Base-by-base conservation (phyloP, 92 coral and sea anemone genomes). In the Parazoanthus atlanticus region DNA sequence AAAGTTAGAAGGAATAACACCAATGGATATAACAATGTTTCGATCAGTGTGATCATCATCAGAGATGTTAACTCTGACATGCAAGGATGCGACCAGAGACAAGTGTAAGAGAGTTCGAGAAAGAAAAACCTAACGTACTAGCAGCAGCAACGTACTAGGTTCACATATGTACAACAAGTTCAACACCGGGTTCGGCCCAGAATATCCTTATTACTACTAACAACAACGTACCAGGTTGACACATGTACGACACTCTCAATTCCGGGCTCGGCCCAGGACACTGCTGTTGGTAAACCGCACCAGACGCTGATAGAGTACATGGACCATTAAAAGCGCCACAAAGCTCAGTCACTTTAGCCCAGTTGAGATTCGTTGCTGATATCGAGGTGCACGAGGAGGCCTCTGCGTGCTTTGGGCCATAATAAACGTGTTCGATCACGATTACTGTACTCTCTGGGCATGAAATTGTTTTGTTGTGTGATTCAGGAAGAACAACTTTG, bases 301-400 rank as follows among this genome's bases (percentile, higher is more conserved):
- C 87, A 25, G 78, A 84, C 41, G 87, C 87, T 1, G 41, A 17
- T 58, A 84, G 67, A 6, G 41, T 84, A 30, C 87, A 84, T 5
- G 65, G 38, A 7, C 38, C 76, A 56, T 12, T 36, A 6, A 65
- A 13, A 3, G 78, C 87, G 3, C 87, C 87, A 29, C 87, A 84
- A 17, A 84, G 25, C 78, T 70, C 87, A 0, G 58, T 84, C 74
- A 67, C 87, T 26, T 84, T 84, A 47, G 38, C 76, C 52, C 52
- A 84, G 65, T 84, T 84, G 10, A 66, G 19, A 1, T 13, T 13
- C 2, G 15, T 31, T 54, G 3, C 52, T n/a, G 26, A 23, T 17
- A 19, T 65, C 28, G 21, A 13, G 23, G 38, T 74, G n/a, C 8
- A 16, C 61, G 32, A 19, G 36, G 66, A 23, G 36, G 8, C 34